These are phyloP conservation scores for Metalampra italica DNA, from an alignment of 2,888 invertebrate genomes.

Conservation along the genomic window DNA sequence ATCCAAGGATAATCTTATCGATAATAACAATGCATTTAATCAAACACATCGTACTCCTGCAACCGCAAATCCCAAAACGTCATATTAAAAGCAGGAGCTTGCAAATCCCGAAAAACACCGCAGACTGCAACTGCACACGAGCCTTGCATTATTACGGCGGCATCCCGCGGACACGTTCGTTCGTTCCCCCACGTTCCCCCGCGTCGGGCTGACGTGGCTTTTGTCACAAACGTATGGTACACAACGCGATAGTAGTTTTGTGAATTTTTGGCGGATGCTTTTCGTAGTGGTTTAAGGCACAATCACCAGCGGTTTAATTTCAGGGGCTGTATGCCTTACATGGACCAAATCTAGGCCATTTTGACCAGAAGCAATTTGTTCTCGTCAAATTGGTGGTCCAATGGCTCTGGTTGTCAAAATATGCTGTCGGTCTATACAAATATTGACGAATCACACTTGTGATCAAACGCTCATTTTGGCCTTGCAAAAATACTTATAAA, in stretches of 20 bases:
- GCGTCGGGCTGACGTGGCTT: constrained; percentile 31
- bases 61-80: constrained; percentile 12
- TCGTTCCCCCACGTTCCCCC: constrained; percentile 31
- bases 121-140: constrained; percentile 13
- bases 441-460: too few relatives aligned
- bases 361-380: too few relatives aligned
- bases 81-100: constrained; percentile 17
- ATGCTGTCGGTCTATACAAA: too few relatives aligned
- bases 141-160: constrained; percentile 34
- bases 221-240: constrained; percentile 41
- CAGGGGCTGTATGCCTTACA: too few relatives aligned
- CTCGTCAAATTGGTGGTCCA: too few relatives aligned
- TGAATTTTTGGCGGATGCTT: constrained; percentile 18
- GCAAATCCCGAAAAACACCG: constrained; percentile 23
- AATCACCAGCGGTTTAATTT: too few relatives aligned
- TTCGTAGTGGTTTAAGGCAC: not conserved
- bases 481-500: too few relatives aligned
- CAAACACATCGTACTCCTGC: not conserved
- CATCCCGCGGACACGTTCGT: constrained; percentile 36
- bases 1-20: too few relatives aligned
- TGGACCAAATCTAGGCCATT: too few relatives aligned
- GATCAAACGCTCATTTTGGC: too few relatives aligned
- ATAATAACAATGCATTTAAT: too few relatives aligned
- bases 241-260: constrained; percentile 36
- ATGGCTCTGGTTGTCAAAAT: too few relatives aligned